Percentiles rank a stretch among this genome's conserved stretches.
Evolutionary conservation across 2,888 invertebrate species (phyloP).

Genomic region (Limnephilus auricula): DNA sequence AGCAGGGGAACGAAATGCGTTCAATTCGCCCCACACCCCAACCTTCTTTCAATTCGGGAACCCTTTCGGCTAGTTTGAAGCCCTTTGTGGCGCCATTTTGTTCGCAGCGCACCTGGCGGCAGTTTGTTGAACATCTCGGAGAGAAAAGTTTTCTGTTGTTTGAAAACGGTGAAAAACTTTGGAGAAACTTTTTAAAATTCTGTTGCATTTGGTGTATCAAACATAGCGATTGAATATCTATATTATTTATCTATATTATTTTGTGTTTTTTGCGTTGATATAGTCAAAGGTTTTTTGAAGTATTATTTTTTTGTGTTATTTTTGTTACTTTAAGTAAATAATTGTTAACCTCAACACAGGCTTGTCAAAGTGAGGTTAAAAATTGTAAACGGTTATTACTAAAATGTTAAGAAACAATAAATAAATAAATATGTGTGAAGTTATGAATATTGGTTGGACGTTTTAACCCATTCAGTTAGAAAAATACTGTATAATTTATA

Average conservation of each 20-base stretch:
- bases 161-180: background rate
- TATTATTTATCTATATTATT: too few species aligned
- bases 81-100: conserved; percentile 27
- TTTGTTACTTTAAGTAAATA: too few species aligned
- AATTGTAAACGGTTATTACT: too few species aligned
- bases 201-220: background rate
- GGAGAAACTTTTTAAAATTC: background rate
- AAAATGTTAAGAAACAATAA: too few species aligned
- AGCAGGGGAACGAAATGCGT: background rate
- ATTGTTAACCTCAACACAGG: too few species aligned
- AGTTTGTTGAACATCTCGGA: background rate
- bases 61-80: background rate
- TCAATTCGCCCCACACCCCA: conserved; percentile 27
- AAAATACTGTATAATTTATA: too few species aligned
- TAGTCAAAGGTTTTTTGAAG: too few species aligned
- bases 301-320: too few species aligned
- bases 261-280: too few species aligned
- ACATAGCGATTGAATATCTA: background rate
- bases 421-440: too few species aligned
- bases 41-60: background rate
- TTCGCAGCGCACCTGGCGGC: conserved; percentile 28
- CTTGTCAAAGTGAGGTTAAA: too few species aligned
- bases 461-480: too few species aligned
- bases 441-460: background rate
- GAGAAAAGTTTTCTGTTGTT: background rate